phyloP scores from a whole-genome alignment of 2,797 vertebrate species.

The Cossypha dichroa region DNA sequence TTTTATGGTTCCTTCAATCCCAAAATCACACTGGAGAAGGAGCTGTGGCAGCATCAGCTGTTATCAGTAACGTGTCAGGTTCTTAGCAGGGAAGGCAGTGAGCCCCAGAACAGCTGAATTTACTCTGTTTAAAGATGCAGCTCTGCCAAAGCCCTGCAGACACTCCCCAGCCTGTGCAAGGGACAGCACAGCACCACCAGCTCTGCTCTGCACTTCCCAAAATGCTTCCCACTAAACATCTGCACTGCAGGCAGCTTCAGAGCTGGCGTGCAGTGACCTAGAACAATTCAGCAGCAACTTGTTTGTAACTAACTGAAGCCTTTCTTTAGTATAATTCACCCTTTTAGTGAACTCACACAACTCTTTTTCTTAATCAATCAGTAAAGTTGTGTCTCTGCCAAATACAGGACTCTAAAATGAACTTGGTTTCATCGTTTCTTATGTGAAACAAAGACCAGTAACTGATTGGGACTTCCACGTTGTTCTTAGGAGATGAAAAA shows the following conservation, averaged over 20 bases:
- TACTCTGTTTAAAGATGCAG: accelerated
- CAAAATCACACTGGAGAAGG: accelerated
- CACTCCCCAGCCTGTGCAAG: not conserved
- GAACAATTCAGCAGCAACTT: not conserved
- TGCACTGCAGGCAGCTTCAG: not conserved
- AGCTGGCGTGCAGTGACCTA: not conserved
- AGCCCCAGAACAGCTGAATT: not conserved
- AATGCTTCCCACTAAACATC: not conserved
- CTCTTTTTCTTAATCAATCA: accelerated
- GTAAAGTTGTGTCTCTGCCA: not conserved
- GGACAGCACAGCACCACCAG: not conserved
- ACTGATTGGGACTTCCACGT: not conserved
- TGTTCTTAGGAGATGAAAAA: not conserved
- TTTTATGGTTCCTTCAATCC: not conserved
- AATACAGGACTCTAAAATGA: not conserved
- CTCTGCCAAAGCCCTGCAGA: not conserved
- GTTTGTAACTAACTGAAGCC: not conserved
- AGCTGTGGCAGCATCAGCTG: not conserved
- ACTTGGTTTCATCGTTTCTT: not conserved
- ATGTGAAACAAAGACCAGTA: not conserved
- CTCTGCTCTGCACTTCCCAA: not conserved
- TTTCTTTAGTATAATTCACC: not conserved
- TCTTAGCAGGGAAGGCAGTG: not conserved
- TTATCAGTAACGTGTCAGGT: no score
- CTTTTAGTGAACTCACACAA: not conserved